Evolutionary conservation across 2,888 invertebrate genomes (phyloP), one percentile per base, ranked within the genome.

Genomic region (Dolichopus griseipennis): DNA sequence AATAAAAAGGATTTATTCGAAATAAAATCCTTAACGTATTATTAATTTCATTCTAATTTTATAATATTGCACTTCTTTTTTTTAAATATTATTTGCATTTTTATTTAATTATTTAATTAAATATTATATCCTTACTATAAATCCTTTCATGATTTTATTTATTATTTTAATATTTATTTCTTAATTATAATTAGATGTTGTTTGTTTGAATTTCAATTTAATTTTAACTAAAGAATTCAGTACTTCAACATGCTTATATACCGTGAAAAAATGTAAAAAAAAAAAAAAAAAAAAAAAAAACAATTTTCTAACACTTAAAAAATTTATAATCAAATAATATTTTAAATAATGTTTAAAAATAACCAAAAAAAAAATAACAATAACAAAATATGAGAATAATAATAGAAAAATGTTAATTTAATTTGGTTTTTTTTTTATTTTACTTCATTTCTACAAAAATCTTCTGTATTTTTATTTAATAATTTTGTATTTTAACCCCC

Each of bases 181-280:
- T 52, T 27, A 5, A 15, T 18, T 52, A 18, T 18, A 52, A 18
- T 52, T 18, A 52, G 52, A 52, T 52, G 52, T 52, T 63, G 10
- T 64, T 64, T 4, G 20, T 63, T 20, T 37, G 37, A 64, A 37
- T 18, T 64, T 33, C 20, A 10, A 18, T 37, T 9, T 34, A 33
- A 64, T 9, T 34, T 37, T 33, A 64, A 64, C 64, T 64, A 37
- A 64, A 64, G 64, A 64, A 64, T 20, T 10, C 15, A 7, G 9
- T 20, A 64, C 2, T 10, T 34, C 64, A 37, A 6, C 33, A 34
- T 37, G 64, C 34, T 64, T 64, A 64, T 64, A 64, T 64, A 64
- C 64, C 27, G 7, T 63, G 52, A 52, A 52, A 15, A 52, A 52
- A 52, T 18, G 9, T 18, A 12, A 52, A 52, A 52, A n/a, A 18